phyloP scores from a whole-genome alignment of 2,113 vertebrate species.

The Erinaceus europaeus region DNA sequence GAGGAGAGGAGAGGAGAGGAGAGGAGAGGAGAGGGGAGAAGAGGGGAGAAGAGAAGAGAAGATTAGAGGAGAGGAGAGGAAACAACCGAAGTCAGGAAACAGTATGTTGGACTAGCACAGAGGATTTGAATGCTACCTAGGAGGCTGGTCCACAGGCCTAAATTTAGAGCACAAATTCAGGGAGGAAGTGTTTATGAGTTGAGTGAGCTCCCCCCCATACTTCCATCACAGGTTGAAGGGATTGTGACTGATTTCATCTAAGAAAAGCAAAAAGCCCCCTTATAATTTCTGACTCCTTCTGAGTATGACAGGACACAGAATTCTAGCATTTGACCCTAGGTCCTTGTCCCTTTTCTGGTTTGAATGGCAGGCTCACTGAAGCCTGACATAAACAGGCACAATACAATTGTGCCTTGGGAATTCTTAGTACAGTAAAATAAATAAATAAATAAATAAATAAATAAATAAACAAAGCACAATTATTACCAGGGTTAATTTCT shows the following conservation, averaged over 20 bases:
- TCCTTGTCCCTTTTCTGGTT: neutral
- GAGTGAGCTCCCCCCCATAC: neutral
- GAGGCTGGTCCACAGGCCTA: neutral
- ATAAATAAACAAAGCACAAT: too few species aligned
- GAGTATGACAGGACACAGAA: neutral
- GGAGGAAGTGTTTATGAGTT: neutral
- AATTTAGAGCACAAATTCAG: neutral
- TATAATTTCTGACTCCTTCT: neutral
- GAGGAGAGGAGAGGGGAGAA: too few species aligned
- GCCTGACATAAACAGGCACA: neutral
- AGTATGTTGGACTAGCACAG: neutral
- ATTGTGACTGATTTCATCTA: neutral
- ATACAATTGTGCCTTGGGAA: constrained; percentile 58
- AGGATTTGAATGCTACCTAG: neutral
- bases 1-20: too few species aligned
- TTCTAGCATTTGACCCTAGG: constrained; percentile 44
- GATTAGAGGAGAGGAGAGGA: too few species aligned
- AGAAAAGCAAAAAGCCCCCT: constrained; percentile 22
- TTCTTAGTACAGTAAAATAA: constrained; percentile 53
- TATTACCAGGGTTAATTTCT: constrained; percentile 63
- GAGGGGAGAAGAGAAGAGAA: too few species aligned
- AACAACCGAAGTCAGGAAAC: too few species aligned
- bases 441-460: too few species aligned
- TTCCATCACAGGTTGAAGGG: neutral
- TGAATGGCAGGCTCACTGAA: neutral